Conservation (phyloP, 2,888 invertebrate genomes). For the Rhynchonema sp. region DNA sequence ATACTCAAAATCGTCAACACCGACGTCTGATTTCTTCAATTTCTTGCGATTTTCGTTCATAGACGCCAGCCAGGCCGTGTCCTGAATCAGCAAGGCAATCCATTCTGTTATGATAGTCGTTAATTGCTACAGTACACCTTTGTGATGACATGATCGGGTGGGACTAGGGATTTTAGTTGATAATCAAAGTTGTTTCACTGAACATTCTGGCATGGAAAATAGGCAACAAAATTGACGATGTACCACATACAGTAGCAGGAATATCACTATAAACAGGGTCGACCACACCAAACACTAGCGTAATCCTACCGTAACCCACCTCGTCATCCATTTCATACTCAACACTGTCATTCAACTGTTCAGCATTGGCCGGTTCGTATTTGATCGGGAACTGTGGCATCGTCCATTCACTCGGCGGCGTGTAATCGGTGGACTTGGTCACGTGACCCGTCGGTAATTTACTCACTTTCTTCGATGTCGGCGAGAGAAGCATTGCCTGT, state of each 20-base stretch:
- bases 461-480: neutral
- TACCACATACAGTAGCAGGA: too few species aligned
- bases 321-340: slow-evolving; percentile 98
- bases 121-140: too few species aligned
- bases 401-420: slow-evolving; percentile 50
- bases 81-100: slow-evolving; percentile 31
- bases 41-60: slow-evolving; percentile 57
- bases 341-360: slow-evolving; percentile 65
- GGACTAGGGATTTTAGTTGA: too few species aligned
- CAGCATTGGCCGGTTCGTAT: slow-evolving; percentile 71
- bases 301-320: slow-evolving; percentile 18
- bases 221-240: too few species aligned
- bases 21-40: slow-evolving; percentile 40
- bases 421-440: slow-evolving; percentile 52
- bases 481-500: neutral
- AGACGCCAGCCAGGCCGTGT: slow-evolving; percentile 73
- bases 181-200: too few species aligned
- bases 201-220: too few species aligned
- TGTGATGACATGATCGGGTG: too few species aligned
- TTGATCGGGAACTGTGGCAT: slow-evolving; percentile 66
- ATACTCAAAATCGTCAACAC: slow-evolving; percentile 72
- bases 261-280: too few species aligned
- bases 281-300: neutral
- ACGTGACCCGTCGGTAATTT: slow-evolving; percentile 50
- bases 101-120: too few species aligned